Evolutionary conservation across 2,797 vertebrate genomes (phyloP), one percentile per base, ranked within the genome.

Genomic region (Aulostomus chinensis): DNA sequence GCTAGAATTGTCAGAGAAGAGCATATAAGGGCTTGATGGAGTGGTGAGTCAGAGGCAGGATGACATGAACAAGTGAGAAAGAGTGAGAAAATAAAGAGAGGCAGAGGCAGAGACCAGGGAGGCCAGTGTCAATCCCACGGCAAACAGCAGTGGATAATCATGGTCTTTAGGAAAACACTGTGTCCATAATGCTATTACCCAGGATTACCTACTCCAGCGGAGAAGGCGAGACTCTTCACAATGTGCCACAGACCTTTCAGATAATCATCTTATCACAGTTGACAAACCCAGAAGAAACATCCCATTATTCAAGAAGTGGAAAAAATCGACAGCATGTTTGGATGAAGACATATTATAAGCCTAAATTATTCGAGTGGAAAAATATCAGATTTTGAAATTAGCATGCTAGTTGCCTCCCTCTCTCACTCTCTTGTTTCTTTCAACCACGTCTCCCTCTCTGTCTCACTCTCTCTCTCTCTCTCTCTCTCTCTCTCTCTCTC

Each of bases 171-270:
- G 85, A 80, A 88, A 89, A 89, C 83, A 89, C 86, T 86, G 85
- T 84, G 86, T 87, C 86, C 87, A 83, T 88, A 89, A 89, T 88
- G 87, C 84, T 89, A 88, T 88, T 89, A 85, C 85, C 81, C 85
- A 75, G 86, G 87, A 89, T 88, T 89, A 89, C 87, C 85, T 88
- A 85, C 87, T 89, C 87, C 86, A 87, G 86, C 83, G 67, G 86
- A 76, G 83, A 80, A 80, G 81, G 76, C 69, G 68, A 85, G 83
- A 85, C 83, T 78, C 84, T 81, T 84, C 82, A 85, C 83, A 86
- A 76, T 84, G 80, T 84, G 73, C 76, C 83, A 78, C 82, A 84
- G 85, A 88, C 83, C 85, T 87, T 88, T 88, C 81, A 85, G 84
- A 89, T 88, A 88, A 88, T 89, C 85, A 87, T 87, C 87, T 86